phyloP scores from a whole-genome alignment of 2,888 invertebrate genomes.

The Epistrophe eligans region DNA sequence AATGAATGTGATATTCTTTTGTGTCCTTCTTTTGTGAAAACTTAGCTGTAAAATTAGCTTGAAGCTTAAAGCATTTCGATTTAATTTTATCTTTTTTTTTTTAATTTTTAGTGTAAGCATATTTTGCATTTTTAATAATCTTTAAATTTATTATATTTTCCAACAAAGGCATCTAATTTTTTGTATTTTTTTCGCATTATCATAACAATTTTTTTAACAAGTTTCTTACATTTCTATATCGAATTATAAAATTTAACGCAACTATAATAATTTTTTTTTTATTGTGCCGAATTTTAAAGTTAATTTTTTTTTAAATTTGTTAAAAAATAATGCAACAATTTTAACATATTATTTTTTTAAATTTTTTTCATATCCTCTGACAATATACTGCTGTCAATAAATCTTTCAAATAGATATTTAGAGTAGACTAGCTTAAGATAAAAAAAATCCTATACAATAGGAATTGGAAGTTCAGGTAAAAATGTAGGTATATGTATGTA shows the following conservation, averaged over 20 bases:
- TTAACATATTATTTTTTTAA: conserved; percentile 1
- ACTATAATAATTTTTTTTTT: conserved; percentile 13
- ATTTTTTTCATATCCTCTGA: not conserved
- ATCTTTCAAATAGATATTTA: conserved; percentile 12
- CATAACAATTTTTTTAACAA: conserved; percentile 31
- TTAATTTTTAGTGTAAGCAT: conserved; percentile 46
- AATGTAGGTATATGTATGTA: conserved; percentile 38
- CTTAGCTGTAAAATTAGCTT: conserved; percentile 44
- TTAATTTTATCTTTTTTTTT: conserved; percentile 11
- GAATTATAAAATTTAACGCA: conserved; percentile 24
- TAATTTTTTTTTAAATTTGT: not conserved
- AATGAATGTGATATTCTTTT: conserved; percentile 45
- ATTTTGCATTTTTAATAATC: conserved; percentile 38
- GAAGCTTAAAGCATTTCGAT: conserved; percentile 36
- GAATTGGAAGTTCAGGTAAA: conserved; percentile 70
- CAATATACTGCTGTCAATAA: not conserved
- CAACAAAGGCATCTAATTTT: conserved; percentile 54
- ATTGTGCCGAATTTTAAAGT: conserved; percentile 50
- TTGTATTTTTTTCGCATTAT: not conserved
- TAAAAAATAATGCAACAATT: conserved; percentile 22
- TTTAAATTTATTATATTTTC: conserved; percentile 7
- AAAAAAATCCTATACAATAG: conserved; percentile 53
- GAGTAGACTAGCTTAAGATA: conserved; percentile 56
- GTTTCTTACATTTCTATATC: conserved; percentile 23
- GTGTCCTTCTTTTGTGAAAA: conserved; percentile 23